These are phyloP conservation scores for Aproaerema taeniolella DNA, from an alignment of 2,888 invertebrate species.

Conservation along the genomic window DNA sequence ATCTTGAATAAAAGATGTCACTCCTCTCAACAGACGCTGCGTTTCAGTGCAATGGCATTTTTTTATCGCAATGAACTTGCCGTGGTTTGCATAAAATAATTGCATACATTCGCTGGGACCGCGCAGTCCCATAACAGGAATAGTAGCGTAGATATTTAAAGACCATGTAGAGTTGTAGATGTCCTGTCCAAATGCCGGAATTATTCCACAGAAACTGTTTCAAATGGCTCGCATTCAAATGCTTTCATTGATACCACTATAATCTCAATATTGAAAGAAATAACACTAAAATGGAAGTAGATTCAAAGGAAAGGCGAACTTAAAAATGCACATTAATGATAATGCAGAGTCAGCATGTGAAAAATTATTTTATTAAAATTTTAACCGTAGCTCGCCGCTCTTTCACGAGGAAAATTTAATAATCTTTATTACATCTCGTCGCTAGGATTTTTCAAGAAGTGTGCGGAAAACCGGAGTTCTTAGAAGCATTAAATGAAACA, in stretches of 20 bases:
- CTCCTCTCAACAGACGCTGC: constrained; percentile 13
- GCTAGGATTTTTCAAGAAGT: constrained; percentile 22
- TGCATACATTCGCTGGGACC: constrained; percentile 17
- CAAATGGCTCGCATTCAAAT: too few species aligned
- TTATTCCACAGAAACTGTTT: background rate
- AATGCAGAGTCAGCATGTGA: too few species aligned
- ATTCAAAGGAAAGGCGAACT: too few species aligned
- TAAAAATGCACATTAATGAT: too few species aligned
- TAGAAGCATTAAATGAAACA: too few species aligned
- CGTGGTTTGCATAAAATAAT: constrained; percentile 29
- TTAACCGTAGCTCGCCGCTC: constrained; percentile 32
- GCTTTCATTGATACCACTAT: too few species aligned
- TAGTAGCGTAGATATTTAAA: background rate
- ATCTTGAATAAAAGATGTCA: constrained; percentile 23
- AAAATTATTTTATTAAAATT: constrained; percentile 46
- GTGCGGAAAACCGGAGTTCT: too few species aligned
- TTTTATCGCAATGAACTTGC: constrained; percentile 21
- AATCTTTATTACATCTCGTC: constrained; percentile 45
- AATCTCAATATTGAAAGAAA: too few species aligned
- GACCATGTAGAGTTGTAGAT: background rate
- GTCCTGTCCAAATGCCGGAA: too few species aligned
- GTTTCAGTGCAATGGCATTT: constrained; percentile 22
- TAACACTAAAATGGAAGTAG: too few species aligned
- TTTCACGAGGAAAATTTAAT: constrained; percentile 45
- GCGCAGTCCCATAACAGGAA: constrained; percentile 1